Evolutionary conservation across 2,113 vertebrate species (phyloP).

Genomic region (Blennius ocellaris): DNA sequence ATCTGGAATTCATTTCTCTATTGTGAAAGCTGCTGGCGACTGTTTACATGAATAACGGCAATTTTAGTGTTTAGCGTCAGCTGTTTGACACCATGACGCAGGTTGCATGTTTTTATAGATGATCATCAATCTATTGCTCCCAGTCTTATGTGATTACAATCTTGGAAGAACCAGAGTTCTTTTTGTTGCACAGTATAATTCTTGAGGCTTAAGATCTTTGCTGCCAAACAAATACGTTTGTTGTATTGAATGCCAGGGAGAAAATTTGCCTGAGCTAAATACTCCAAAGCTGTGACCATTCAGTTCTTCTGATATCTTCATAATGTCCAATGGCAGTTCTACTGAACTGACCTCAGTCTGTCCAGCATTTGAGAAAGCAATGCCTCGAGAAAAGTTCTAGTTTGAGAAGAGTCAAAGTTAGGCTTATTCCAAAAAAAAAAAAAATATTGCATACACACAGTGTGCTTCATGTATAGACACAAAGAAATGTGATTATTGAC

Average conservation of each 20-base stretch:
- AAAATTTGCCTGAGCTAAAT: slow-evolving; percentile 31
- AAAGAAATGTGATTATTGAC: slow-evolving; percentile 31
- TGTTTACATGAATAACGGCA: slow-evolving; percentile 27
- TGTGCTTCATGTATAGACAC: slow-evolving; percentile 32
- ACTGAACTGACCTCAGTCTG: slow-evolving; percentile 25
- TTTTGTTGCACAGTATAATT: slow-evolving; percentile 36
- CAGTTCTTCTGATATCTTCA: slow-evolving; percentile 10
- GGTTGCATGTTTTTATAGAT: slow-evolving; percentile 28
- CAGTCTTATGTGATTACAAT: slow-evolving; percentile 27
- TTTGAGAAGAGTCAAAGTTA: slow-evolving; percentile 21
- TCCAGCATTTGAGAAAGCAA: slow-evolving; percentile 33
- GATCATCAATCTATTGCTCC: slow-evolving; percentile 31
- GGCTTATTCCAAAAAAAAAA: background rate
- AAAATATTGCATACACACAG: slow-evolving; percentile 32
- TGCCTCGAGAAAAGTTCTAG: slow-evolving; percentile 42
- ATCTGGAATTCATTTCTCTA: slow-evolving; percentile 12
- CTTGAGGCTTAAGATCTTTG: slow-evolving; percentile 20
- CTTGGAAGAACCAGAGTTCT: slow-evolving; percentile 13
- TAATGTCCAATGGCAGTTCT: slow-evolving; percentile 13
- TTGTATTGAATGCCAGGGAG: slow-evolving; percentile 3
- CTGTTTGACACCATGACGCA: slow-evolving; percentile 23
- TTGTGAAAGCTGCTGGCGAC: slow-evolving; percentile 26
- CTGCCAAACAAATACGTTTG: slow-evolving; percentile 9
- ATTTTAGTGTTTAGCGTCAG: background rate
- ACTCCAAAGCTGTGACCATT: slow-evolving; percentile 7